Evolutionary conservation across 2,888 invertebrate genomes (phyloP), one percentile per base, ranked within the genome.

Genomic region (Andrena marginata): DNA sequence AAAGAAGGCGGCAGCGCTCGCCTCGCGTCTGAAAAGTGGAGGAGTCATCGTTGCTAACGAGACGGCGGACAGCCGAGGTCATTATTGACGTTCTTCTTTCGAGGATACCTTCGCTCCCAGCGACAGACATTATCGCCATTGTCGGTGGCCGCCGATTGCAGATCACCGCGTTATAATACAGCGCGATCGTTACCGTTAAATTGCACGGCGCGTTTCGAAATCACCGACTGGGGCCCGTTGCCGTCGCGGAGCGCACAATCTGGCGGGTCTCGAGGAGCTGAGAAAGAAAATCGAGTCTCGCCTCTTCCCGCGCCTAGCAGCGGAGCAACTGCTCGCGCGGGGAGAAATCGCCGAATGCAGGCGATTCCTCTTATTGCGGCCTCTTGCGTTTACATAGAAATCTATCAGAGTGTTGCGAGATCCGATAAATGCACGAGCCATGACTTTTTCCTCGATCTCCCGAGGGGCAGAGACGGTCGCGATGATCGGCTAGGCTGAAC

Each of bases 11-110:
- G 84, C 84, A 72, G 70, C 81, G 83, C 77, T 70, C 79, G 64
- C 82, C 33, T 67, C 67, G 76, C 76, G 76, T 56, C 73, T 71
- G 63, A 68, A 89, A 89, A 92, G 79, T 90, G 77, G 86, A 86
- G 88, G 86, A 92, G 92, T 93, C 93, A 93, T 92, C 90, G 90
- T 89, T 78, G 85, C 90, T 93, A 93, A 93, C 92, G 90, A 93
- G 92, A 84, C 82, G 75, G 82, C 87, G 85, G 87, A 86, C 86
- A 82, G 84, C 84, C 85, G 85, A 80, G 77, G 86, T 85, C 86
- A 81, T 85, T 86, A 81, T 86, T 85, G 89, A 86, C 85, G 87
- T 87, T 82, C 84, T 75, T 75, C 78, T 63, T 72, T 76, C 82
- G 80, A 84, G 82, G 82, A 85, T 77, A 70, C 72, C 80, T 64